A percentile compares a stretch with the other conserved stretches of the same genome.
Evolutionary conservation across 2,888 invertebrate genomes (phyloP).

Genomic region (Hymenopus coronatus): DNA sequence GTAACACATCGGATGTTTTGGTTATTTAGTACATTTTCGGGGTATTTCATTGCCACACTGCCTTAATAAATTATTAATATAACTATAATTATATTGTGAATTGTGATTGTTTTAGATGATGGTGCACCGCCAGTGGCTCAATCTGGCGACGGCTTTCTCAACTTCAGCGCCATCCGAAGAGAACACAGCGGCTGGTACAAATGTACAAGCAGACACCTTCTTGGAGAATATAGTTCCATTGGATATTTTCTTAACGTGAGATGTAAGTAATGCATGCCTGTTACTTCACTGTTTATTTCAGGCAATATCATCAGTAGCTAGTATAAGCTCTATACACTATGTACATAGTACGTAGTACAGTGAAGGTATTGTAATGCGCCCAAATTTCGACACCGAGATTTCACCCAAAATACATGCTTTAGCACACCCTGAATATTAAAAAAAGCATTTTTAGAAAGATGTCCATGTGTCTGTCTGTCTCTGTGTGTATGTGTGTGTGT

Average conservation of each 20-base stretch:
- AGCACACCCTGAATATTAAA: too few species aligned
- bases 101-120: slow-evolving; percentile 26
- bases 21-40: neutral
- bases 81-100: neutral
- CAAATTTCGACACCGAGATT: too few species aligned
- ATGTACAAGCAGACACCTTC: slow-evolving; percentile 79
- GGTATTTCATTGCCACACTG: neutral
- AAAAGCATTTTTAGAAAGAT: too few species aligned
- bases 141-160: slow-evolving; percentile 75
- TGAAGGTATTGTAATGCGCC: too few species aligned
- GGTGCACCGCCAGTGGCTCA: slow-evolving; percentile 55
- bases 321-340: too few species aligned
- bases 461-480: too few species aligned
- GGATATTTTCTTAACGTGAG: slow-evolving; percentile 87
- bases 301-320: too few species aligned
- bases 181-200: slow-evolving; percentile 92
- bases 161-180: slow-evolving; percentile 74
- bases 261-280: slow-evolving; percentile 60
- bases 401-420: too few species aligned
- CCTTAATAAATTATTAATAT: neutral
- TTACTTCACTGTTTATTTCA: too few species aligned
- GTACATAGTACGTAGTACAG: too few species aligned
- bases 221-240: slow-evolving; percentile 83
- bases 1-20: neutral
- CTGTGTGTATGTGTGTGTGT: too few species aligned